Conservation (phyloP, 2,797 vertebrate species). For the Dendrocincla tyrannina region DNA sequence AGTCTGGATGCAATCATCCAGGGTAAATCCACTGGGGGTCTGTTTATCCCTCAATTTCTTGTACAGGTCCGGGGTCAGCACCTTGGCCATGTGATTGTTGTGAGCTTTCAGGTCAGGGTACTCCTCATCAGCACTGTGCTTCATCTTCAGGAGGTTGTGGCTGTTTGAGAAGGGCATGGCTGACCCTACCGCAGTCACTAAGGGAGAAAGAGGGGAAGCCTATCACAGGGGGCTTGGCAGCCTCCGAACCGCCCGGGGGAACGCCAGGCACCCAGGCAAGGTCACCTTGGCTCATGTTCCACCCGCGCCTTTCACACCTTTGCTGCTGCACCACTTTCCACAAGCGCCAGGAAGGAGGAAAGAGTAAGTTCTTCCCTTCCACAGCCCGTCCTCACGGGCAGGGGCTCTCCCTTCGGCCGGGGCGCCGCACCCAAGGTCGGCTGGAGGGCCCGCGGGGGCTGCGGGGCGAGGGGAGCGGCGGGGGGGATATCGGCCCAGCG, state of each 20-base stretch:
- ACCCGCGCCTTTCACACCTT: background rate
- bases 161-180: constrained; percentile 96
- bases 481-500: too few species aligned
- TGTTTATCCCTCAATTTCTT: constrained; percentile 83
- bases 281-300: constrained; percentile 56
- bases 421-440: background rate
- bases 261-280: constrained; percentile 7
- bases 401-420: background rate
- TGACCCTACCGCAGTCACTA: constrained; percentile 74
- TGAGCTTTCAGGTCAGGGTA: constrained; percentile 90
- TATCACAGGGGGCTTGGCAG: background rate
- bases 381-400: background rate
- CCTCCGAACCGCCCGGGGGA: background rate
- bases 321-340: background rate
- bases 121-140: constrained; percentile 80
- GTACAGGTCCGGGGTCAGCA: constrained; percentile 88
- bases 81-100: constrained; percentile 96
- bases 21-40: constrained; percentile 89
- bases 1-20: constrained; percentile 95
- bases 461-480: background rate
- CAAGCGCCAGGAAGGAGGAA: background rate
- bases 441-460: background rate
- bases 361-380: background rate
- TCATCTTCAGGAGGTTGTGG: constrained; percentile 91
- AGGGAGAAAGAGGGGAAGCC: constrained; percentile 39